phyloP scores from a whole-genome alignment of 2,797 vertebrate genomes.

The Aythya fuligula region DNA sequence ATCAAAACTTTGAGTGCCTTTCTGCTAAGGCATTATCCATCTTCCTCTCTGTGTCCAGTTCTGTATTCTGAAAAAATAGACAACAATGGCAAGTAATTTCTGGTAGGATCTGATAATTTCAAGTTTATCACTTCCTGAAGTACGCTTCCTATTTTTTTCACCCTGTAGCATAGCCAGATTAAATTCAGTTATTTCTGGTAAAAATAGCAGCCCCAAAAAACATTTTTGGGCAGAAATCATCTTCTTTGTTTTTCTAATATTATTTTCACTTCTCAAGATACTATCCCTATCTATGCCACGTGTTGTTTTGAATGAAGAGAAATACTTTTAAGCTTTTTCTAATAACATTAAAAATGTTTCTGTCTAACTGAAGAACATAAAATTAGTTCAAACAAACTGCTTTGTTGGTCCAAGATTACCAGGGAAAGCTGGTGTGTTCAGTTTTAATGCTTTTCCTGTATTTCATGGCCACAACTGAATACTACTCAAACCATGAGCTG shows the following conservation, averaged over 20 bases:
- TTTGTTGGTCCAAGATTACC: not conserved
- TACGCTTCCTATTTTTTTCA: not conserved
- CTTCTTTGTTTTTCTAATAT: not conserved
- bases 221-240: not conserved
- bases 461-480: not conserved
- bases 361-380: not conserved
- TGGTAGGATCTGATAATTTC: not conserved
- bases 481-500: not conserved
- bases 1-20: not conserved
- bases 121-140: not conserved
- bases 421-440: not conserved
- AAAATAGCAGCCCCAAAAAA: not conserved
- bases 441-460: not conserved
- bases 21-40: not conserved
- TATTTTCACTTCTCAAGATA: not conserved
- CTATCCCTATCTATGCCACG: not conserved
- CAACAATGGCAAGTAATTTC: not conserved
- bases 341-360: not conserved
- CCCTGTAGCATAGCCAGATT: not conserved
- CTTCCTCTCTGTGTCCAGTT: not conserved
- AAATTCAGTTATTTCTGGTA: not conserved
- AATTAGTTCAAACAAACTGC: not conserved
- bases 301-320: not conserved
- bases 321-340: not conserved
- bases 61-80: not conserved